Conservation (phyloP, 1,140 invertebrate genomes). For the Scaptomyza pallida region DNA sequence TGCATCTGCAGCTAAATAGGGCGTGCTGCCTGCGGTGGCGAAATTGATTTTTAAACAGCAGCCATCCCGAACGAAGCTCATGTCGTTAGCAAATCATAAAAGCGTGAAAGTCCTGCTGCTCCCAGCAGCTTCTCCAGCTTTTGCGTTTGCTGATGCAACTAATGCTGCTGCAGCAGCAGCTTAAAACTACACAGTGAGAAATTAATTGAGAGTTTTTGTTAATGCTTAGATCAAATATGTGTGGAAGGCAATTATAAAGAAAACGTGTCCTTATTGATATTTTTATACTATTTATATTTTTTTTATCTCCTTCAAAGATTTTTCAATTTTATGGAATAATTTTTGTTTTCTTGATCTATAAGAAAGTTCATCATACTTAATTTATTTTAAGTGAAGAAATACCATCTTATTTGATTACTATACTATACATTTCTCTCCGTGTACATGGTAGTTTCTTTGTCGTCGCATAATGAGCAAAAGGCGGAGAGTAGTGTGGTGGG, state of each 20-base stretch:
- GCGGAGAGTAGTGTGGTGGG: not conserved
- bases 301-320: too few species aligned
- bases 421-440: not conserved
- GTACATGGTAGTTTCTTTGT: constrained; percentile 68
- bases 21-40: constrained; percentile 54
- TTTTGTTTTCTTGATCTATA: too few species aligned
- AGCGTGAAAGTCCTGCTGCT: constrained; percentile 52
- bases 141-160: not conserved
- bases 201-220: not conserved
- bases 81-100: constrained; percentile 81
- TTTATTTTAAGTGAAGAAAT: too few species aligned
- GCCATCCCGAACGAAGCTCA: constrained; percentile 43
- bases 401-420: too few species aligned
- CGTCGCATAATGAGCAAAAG: constrained; percentile 71
- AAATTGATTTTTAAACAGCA: constrained; percentile 80
- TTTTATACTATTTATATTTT: too few species aligned
- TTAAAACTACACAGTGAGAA: constrained; percentile 36
- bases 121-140: constrained; percentile 8
- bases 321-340: too few species aligned
- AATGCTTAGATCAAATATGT: too few species aligned
- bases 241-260: too few species aligned
- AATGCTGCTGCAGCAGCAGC: constrained; percentile 21
- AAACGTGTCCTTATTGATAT: too few species aligned
- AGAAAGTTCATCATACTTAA: too few species aligned
- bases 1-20: constrained; percentile 26